Base-by-base conservation (phyloP, 2,113 vertebrate genomes). In the Percopsis transmontana region DNA sequence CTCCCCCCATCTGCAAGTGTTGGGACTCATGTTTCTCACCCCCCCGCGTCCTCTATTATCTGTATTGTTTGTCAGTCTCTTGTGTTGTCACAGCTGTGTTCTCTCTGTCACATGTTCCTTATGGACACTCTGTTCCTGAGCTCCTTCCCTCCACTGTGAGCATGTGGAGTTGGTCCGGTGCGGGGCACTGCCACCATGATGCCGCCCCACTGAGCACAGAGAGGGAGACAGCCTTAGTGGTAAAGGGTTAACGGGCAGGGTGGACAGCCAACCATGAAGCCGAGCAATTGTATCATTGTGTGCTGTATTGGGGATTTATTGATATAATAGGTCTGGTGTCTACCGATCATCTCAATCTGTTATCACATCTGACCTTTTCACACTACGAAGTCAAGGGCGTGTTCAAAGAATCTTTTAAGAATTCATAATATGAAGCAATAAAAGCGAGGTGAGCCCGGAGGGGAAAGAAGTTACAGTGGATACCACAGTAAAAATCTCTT, bases 31-130 rank as follows among this genome's bases (percentile, higher is more conserved):
- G 27, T 39, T 4, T 48, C 9, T 53, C 11, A 8, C 10, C 9
- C 1, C 8, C 44, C 50, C 19, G 2, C 39, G 64, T 23, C 23
- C 38, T 52, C 33, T 24, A 15, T 14, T 3, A 33, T 33, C 27
- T 33, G 27, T 33, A 4, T 33, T 33, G 27, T 33, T 33, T 33
- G 27, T 33, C 27, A 33, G 27, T 33, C 27, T 51, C 56, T 41
- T 44, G 51, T 68, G 80, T 90, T 89, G 78, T 88, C 83, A 83
- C 89, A 90, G 87, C 87, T 90, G 87, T 88, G 85, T 79, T 81
- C 69, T 80, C 68, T 14, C 77, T 58, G 80, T 76, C 66, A 56
- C 75, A 79, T 72, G 70, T 67, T 66, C 23, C 48, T 39, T 56
- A 67, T 72, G 70, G 58, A 15, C 76, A 68, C 73, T 45, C 18